Evolutionary conservation across 2,888 invertebrate species (phyloP).

Genomic region (Cyrtodaria siliqua): DNA sequence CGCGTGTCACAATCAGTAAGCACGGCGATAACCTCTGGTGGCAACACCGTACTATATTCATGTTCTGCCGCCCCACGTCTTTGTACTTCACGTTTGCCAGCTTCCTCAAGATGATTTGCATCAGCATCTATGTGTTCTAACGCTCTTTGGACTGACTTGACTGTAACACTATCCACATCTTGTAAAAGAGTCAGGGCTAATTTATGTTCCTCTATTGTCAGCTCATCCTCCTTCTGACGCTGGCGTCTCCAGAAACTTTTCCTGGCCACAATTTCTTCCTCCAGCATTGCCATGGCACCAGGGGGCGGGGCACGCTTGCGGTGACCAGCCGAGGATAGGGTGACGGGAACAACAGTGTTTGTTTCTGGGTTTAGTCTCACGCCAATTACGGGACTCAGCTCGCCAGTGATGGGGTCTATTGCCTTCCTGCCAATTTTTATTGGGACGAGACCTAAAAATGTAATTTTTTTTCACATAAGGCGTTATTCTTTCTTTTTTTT

Average conservation of each 20-base stretch:
- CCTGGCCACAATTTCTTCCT: conserved; percentile 82
- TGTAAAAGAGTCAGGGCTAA: conserved; percentile 75
- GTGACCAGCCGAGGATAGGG: conserved; percentile 79
- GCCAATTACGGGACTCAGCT: conserved; percentile 81
- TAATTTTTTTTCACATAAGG: no score
- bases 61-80: conserved; percentile 80
- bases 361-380: conserved; percentile 79
- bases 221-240: conserved; percentile 78
- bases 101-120: conserved; percentile 75
- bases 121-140: conserved; percentile 72
- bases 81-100: conserved; percentile 79
- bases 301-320: conserved; percentile 81
- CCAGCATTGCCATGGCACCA: conserved; percentile 81
- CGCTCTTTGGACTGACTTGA: conserved; percentile 63
- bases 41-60: conserved; percentile 78
- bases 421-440: conserved; percentile 82
- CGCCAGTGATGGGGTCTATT: conserved; percentile 82
- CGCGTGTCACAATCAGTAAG: conserved; percentile 78
- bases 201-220: conserved; percentile 76
- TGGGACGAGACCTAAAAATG: conserved; percentile 79
- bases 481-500: no score
- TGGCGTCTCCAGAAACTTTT: conserved; percentile 83
- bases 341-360: conserved; percentile 81
- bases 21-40: conserved; percentile 80
- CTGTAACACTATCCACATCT: conserved; percentile 73